Conservation (phyloP, 2,888 invertebrate genomes). For the Eupithecia vulgata region DNA sequence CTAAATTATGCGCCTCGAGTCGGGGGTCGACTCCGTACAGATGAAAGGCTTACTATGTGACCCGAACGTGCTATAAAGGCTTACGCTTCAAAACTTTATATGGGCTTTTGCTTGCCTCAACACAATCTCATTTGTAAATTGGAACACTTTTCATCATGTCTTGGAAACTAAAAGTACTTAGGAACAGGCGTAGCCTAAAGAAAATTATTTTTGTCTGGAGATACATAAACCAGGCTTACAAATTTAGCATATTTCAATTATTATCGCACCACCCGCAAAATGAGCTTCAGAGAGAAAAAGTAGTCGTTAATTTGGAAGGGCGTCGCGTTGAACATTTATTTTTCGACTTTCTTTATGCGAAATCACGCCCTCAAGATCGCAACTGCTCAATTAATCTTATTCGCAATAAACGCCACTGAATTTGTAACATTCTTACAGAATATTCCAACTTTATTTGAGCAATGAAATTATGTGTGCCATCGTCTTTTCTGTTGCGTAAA, state of each 20-base stretch:
- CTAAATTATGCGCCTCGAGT: slow-evolving; percentile 61
- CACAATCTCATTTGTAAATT: slow-evolving; percentile 37
- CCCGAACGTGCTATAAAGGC: slow-evolving; percentile 53
- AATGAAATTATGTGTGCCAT: background rate
- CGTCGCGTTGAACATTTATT: slow-evolving; percentile 13
- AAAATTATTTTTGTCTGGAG: slow-evolving; percentile 7
- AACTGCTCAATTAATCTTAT: slow-evolving; percentile 57
- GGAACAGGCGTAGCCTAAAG: background rate
- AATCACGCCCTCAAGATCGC: slow-evolving; percentile 41
- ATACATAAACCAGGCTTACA: slow-evolving; percentile 39
- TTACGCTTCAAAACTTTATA: slow-evolving; percentile 51
- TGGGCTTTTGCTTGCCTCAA: slow-evolving; percentile 49
- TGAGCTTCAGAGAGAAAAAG: slow-evolving; percentile 17
- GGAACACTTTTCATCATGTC: background rate
- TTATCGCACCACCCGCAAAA: slow-evolving; percentile 11
- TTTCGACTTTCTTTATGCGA: slow-evolving; percentile 45
- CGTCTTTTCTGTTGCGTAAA: slow-evolving; percentile 5
- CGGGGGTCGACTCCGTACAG: slow-evolving; percentile 50
- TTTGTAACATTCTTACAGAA: slow-evolving; percentile 52
- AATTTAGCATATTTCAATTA: slow-evolving; percentile 20
- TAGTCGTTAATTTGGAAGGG: slow-evolving; percentile 19
- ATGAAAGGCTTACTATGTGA: slow-evolving; percentile 65
- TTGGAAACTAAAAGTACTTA: background rate
- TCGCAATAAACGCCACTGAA: slow-evolving; percentile 56
- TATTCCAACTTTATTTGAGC: slow-evolving; percentile 54